Percentiles rank a stretch among this genome's conserved stretches.
Evolutionary conservation across 2,797 vertebrate species (phyloP).

Genomic region (Aselliscus stoliczkanus): DNA sequence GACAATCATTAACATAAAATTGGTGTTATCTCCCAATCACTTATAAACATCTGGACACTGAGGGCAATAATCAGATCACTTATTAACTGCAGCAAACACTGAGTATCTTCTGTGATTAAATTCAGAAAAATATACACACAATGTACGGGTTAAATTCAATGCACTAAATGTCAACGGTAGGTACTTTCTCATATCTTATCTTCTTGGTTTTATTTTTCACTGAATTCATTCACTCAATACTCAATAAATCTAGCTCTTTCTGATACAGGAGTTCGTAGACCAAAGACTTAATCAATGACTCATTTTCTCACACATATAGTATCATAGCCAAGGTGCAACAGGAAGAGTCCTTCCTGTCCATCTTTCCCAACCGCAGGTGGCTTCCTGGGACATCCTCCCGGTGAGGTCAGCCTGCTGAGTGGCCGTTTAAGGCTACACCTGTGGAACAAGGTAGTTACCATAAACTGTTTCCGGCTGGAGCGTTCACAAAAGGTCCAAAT

Average conservation of each 20-base stretch:
- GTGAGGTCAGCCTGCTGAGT: background rate
- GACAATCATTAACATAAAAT: background rate
- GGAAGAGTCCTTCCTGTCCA: background rate
- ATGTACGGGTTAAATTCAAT: background rate
- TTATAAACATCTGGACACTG: background rate
- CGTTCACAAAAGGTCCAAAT: background rate
- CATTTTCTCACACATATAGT: background rate
- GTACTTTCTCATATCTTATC: background rate
- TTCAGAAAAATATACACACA: background rate
- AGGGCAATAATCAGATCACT: background rate
- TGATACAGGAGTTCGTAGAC: background rate
- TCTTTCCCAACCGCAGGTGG: background rate
- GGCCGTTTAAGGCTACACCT: background rate
- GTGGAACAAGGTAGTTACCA: background rate
- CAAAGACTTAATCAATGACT: background rate
- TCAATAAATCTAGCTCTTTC: background rate
- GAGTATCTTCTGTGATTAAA: background rate
- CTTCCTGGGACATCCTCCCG: background rate
- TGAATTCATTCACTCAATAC: slow-evolving; percentile 2
- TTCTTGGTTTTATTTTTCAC: slow-evolving; percentile 6
- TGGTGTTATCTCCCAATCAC: background rate
- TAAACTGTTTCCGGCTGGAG: background rate
- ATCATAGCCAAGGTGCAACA: background rate
- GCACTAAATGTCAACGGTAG: background rate
- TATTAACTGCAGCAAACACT: background rate